Evolutionary conservation across 2,797 vertebrate genomes (phyloP), one percentile per base, ranked within the genome.

Genomic region (Cyprinella venusta): DNA sequence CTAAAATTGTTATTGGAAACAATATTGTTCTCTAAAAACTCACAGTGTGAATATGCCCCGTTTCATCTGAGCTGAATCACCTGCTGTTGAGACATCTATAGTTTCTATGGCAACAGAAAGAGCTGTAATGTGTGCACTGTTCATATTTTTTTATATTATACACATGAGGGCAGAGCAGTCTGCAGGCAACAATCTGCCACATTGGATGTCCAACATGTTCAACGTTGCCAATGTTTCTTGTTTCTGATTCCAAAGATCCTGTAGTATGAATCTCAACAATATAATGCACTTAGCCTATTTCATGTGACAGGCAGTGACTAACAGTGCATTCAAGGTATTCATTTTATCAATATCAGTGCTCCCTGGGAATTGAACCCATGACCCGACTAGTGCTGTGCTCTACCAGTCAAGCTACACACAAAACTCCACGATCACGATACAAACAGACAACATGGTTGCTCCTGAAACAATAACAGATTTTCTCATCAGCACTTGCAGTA

Each of bases 31-130:
- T 16, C 71, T 74, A 42, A 48, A 72, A 42, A 81, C 54, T 61
- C 42, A 54, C 70, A 68, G 38, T 77, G 67, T 79, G 61, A 86
- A 64, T 74, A 21, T 72, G 24, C 50, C 42, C 78, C 21, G 71
- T 83, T 87, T 86, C 71, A 72, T 72, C 45, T 79, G 52, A 86
- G 42, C 64, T 52, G 36, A 38, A 72, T 50, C 33, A 42, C 48
- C 21, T 0, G 30, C 79, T 78, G 26, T 54, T 67, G 63, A 84
- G 82, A 83, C 72, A 82, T 74, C 67, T 26, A 67, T 56, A 78
- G 87, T 88, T 87, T 76, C 87, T 80, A 81, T 76, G 83, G 86
- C 86, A 88, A 88, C 87, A 16, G 36, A 74, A 68, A 61, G 30
- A 54, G 68, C 80, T 70, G 75, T 38, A 82, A 72, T 74, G 36